Base-by-base conservation (phyloP, 2,797 vertebrate species). In the Cheirogaleus major region DNA sequence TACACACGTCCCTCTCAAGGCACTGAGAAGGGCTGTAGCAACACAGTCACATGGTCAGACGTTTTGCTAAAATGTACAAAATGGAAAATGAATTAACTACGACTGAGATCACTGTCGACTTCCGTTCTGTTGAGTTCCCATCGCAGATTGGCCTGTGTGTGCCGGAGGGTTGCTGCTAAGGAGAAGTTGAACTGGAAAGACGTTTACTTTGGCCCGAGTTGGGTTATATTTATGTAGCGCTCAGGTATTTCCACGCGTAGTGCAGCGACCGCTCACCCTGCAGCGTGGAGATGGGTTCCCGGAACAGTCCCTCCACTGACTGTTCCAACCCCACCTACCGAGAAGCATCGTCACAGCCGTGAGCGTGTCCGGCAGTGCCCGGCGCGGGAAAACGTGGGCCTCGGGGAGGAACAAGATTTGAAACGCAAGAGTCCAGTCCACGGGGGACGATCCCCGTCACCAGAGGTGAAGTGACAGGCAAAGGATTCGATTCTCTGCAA, bases 1-100 rank as follows among this genome's bases (percentile, higher is more conserved):
- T 7, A 11, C 5, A 18, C 0, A 27, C 12, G 0, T 79, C 63
- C 81, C 18, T 61, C 61, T 79, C 76, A 43, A 59, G 7, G 43
- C n/a, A 14, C 50, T 5, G 30, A 82, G n/a, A 78, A 43, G 67
- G 55, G 50, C 78, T 48, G 41, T 23, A 20, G 17, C 35, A 6
- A 45, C 27, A 12, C 0, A 0, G 13, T 23, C 27, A 17, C 4
- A 0, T 0, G 14, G 7, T 14, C 70, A 22, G 41, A 57, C 2
- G 0, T 25, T 12, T 84, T 48, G 7, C n/a, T 55, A 52, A 80
- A 70, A 50, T 10, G 48, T 57, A 43, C 67, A 85, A 59, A 45
- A 72, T 11, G 23, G 55, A 90, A 73, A 82, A 23, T 7, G 57
- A 10, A 11, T 65, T 15, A 63, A 76, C 48, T 48, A 45, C 20